Conservation (phyloP, 2,888 invertebrate species). For the Phanerotoma sp. region DNA sequence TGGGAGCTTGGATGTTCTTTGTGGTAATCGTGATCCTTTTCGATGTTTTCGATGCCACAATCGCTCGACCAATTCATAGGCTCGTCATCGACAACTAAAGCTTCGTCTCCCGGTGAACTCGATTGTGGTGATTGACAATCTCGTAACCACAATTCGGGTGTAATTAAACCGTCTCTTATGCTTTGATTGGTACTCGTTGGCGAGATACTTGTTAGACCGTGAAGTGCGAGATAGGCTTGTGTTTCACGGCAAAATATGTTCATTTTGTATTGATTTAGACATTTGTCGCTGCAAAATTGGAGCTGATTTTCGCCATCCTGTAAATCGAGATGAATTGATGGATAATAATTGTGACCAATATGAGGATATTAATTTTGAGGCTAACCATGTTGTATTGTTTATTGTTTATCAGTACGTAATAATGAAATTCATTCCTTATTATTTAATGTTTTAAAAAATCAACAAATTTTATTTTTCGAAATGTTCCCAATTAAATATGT, state of each 20-base stretch:
- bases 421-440: not conserved
- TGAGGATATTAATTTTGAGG: no score
- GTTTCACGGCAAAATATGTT: conserved; percentile 94
- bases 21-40: conserved; percentile 23
- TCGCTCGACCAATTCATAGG: conserved; percentile 3
- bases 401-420: no score
- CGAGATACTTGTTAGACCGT: conserved; percentile 41
- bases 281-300: conserved; percentile 91
- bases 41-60: not conserved
- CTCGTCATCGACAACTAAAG: conserved; percentile 40
- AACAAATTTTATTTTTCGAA: no score
- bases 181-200: conserved; percentile 30
- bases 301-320: conserved; percentile 88
- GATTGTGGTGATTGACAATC: conserved; percentile 73
- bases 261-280: conserved; percentile 95
- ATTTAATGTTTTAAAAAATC: conserved; percentile 1
- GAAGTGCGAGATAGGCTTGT: conserved; percentile 84
- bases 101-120: conserved; percentile 38
- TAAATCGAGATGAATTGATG: not conserved
- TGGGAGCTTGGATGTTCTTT: conserved; percentile 23
- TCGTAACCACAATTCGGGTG: conserved; percentile 87
- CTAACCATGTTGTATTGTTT: no score
- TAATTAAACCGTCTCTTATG: conserved; percentile 68
- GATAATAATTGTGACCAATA: no score
- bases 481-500: no score